phyloP scores from a whole-genome alignment of 2,888 invertebrate genomes.

The Lysandra coridon region DNA sequence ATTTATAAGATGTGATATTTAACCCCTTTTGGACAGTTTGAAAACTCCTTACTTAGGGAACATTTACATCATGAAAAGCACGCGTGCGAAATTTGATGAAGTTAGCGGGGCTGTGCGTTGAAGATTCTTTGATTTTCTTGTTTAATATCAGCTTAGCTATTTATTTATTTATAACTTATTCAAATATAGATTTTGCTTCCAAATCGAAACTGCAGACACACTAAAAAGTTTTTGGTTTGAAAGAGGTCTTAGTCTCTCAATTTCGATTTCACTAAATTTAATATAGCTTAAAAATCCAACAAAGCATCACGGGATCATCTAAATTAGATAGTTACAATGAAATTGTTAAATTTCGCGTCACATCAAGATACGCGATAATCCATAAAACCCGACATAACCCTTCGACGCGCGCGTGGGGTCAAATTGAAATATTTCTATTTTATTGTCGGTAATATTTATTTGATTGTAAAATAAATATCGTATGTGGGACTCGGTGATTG shows the following conservation, averaged over 20 bases:
- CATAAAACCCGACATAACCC: slow-evolving; percentile 62
- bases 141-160: too few species aligned
- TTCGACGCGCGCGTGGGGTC: slow-evolving; percentile 69
- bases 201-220: too few species aligned
- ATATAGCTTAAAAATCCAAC: slow-evolving; percentile 4
- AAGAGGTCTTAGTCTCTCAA: background rate
- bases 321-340: slow-evolving; percentile 39
- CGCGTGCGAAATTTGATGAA: too few species aligned
- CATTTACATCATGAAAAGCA: too few species aligned
- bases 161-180: too few species aligned
- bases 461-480: slow-evolving; percentile 79
- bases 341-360: slow-evolving; percentile 75
- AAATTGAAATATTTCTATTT: slow-evolving; percentile 80
- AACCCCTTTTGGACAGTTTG: too few species aligned
- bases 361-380: slow-evolving; percentile 67
- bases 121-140: too few species aligned
- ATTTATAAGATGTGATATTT: too few species aligned
- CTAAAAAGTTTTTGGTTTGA: too few species aligned
- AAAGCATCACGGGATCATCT: slow-evolving; percentile 13
- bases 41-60: too few species aligned
- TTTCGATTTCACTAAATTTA: background rate
- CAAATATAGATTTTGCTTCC: too few species aligned
- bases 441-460: slow-evolving; percentile 80
- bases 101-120: too few species aligned
- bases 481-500: slow-evolving; percentile 76